These are phyloP conservation scores for Potorous gilbertii DNA, from an alignment of 2,797 vertebrate genomes.

Conservation along the genomic window DNA sequence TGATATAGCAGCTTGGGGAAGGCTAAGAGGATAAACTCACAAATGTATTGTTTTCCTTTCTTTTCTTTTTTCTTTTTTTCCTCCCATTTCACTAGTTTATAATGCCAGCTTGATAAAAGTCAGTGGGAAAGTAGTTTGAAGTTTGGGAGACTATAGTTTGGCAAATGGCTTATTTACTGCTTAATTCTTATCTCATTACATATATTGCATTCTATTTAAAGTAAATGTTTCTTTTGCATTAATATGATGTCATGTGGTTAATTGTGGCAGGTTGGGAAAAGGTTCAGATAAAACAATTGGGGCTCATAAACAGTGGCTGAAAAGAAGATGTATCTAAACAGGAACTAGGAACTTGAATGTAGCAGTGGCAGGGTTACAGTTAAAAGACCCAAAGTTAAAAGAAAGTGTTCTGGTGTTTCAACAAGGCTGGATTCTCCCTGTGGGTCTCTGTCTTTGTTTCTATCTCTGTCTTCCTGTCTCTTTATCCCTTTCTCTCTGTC, in stretches of 20 bases:
- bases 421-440: neutral
- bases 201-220: neutral
- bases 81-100: neutral
- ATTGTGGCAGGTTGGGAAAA: neutral
- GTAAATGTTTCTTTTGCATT: neutral
- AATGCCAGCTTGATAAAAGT: neutral
- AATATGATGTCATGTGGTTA: neutral
- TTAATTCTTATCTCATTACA: neutral
- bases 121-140: neutral
- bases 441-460: no score
- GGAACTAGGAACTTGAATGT: neutral
- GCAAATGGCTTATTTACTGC: neutral
- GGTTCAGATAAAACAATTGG: neutral
- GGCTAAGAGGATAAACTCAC: neutral
- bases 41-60: neutral
- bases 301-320: neutral
- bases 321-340: neutral
- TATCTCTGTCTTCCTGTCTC: neutral
- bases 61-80: neutral
- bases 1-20: neutral
- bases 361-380: neutral
- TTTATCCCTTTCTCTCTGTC: no score
- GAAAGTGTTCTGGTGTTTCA: neutral
- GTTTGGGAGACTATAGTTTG: neutral
- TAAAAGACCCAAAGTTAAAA: neutral